A percentile compares a stretch with the other conserved stretches of the same genome.
These are phyloP conservation scores for Diorhabda carinulata DNA, from an alignment of 1,140 invertebrate genomes.

Conservation along the genomic window DNA sequence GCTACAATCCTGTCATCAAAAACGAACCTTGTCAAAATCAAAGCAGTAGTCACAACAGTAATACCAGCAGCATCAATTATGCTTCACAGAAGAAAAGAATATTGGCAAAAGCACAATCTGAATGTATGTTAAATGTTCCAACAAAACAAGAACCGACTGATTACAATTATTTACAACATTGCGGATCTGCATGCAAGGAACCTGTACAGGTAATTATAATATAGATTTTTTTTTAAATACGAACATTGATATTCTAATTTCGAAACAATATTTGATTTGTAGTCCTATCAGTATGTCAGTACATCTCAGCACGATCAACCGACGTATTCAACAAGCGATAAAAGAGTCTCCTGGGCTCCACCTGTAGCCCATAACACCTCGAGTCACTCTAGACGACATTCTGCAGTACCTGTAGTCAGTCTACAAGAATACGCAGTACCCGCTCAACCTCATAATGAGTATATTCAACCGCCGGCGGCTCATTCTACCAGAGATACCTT, in stretches of 20 bases:
- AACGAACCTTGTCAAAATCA: conserved; percentile 55
- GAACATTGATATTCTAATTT: neutral
- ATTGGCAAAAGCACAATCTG: conserved; percentile 80
- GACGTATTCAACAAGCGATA: conserved; percentile 45
- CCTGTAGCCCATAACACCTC: conserved; percentile 53
- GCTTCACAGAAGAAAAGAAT: conserved; percentile 82
- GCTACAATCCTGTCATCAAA: conserved; percentile 49
- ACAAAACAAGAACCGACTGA: conserved; percentile 50
- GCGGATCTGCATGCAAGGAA: conserved; percentile 45
- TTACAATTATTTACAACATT: conserved; percentile 43
- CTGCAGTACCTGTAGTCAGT: conserved; percentile 44
- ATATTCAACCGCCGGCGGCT: conserved; percentile 62
- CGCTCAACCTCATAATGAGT: conserved; percentile 47
- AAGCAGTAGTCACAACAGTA: conserved; percentile 34
- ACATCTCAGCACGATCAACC: conserved; percentile 21
- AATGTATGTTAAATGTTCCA: conserved; percentile 60
- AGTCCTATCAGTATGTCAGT: conserved; percentile 23
- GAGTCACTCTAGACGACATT: conserved; percentile 40
- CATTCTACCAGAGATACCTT: conserved; percentile 53
- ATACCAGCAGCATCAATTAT: conserved; percentile 45
- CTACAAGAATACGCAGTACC: conserved; percentile 42
- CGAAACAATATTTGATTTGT: neutral
- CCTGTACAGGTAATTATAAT: conserved; percentile 36
- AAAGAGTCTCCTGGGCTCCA: conserved; percentile 56
- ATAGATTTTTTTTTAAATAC: neutral